A percentile compares a stretch with the other conserved stretches of the same genome.
These are phyloP conservation scores for Stichodactyla mertensii DNA, from an alignment of 64 coral and sea anemone species.

Conservation along the genomic window DNA sequence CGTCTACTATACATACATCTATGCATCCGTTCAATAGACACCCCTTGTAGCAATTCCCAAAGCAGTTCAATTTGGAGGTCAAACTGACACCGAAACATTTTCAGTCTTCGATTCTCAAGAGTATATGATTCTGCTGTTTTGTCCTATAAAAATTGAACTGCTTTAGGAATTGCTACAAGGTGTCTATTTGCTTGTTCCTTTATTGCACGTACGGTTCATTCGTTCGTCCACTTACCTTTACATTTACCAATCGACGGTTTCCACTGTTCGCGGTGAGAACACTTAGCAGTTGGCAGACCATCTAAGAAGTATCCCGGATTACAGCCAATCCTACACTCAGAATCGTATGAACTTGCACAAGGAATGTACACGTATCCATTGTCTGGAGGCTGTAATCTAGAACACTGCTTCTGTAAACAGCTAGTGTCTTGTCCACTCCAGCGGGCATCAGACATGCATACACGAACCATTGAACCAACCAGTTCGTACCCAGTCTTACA, in stretches of 20 bases:
- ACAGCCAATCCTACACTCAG: constrained; percentile 34
- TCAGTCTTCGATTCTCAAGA: too few relatives aligned
- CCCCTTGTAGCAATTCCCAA: too few relatives aligned
- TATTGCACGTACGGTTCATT: too few relatives aligned
- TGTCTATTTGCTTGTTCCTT: too few relatives aligned
- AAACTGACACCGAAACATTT: too few relatives aligned
- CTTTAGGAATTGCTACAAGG: too few relatives aligned
- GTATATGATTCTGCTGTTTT: too few relatives aligned
- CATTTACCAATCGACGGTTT: constrained; percentile 2
- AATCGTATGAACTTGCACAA: constrained; percentile 31
- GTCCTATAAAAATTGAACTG: too few relatives aligned
- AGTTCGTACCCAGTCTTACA: constrained; percentile 38
- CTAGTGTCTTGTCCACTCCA: constrained; percentile 14
- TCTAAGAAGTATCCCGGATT: constrained; percentile 20
- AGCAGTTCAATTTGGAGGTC: too few relatives aligned
- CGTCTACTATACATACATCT: too few relatives aligned
- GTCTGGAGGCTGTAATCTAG: constrained; percentile 4
- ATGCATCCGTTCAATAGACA: too few relatives aligned
- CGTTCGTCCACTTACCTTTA: constrained; percentile 11
- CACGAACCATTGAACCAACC: constrained; percentile 9
- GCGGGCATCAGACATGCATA: constrained; percentile 5
- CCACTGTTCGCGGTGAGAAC: constrained; percentile 6
- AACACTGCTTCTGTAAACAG: constrained; percentile 25
- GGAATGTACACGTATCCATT: constrained; percentile 43
- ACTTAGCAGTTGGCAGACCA: constrained; percentile 15